phyloP scores from a whole-genome alignment of 2,797 vertebrate genomes.

The Liparis tanakae region DNA sequence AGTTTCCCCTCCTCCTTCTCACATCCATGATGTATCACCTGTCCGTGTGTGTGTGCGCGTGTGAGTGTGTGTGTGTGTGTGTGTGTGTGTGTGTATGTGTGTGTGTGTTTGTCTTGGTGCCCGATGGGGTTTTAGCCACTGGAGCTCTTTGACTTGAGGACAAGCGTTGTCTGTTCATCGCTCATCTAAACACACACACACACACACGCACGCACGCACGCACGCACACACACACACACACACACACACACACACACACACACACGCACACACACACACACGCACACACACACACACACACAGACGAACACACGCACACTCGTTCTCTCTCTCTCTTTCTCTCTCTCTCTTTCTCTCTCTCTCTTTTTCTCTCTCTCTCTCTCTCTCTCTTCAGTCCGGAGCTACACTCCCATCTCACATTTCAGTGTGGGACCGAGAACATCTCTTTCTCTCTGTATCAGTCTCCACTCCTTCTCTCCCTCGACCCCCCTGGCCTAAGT shows the following conservation, averaged over 20 bases:
- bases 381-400: constrained; percentile 29
- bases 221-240: constrained; percentile 24
- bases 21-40: constrained; percentile 83
- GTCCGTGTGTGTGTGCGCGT: constrained; percentile 47
- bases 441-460: constrained; percentile 4
- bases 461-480: neutral
- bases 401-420: constrained; percentile 59
- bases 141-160: constrained; percentile 61
- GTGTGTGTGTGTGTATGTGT: constrained; percentile 35
- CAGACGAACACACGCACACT: too few relatives aligned
- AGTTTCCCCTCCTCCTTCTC: constrained; percentile 30
- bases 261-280: neutral
- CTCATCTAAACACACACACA: constrained; percentile 46
- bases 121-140: constrained; percentile 51
- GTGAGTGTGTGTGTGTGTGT: too few relatives aligned
- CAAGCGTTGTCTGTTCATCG: constrained; percentile 59
- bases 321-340: constrained; percentile 11
- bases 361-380: constrained; percentile 24
- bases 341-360: constrained; percentile 20
- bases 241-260: constrained; percentile 15
- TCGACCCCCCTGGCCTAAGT: constrained; percentile 27
- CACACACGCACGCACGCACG: constrained; percentile 22
- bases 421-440: constrained; percentile 62
- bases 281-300: neutral
- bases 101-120: constrained; percentile 32